Percentiles rank a stretch among this genome's conserved stretches.
These are phyloP conservation scores for Melanotus villosus DNA, from an alignment of 2,888 invertebrate species.

Conservation along the genomic window DNA sequence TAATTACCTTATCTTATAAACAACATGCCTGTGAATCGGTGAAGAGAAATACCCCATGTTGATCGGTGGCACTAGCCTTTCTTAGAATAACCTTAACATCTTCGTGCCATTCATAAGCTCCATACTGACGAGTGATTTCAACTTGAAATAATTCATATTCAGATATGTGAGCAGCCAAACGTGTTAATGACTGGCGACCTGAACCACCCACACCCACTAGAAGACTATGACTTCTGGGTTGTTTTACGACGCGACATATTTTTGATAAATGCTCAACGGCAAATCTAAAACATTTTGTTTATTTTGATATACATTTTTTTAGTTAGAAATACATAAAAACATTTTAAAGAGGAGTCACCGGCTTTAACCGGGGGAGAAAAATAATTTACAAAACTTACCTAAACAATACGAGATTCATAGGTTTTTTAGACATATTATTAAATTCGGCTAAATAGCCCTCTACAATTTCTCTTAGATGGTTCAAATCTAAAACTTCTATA, in stretches of 20 bases:
- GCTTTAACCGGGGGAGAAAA: too few relatives aligned
- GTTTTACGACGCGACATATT: conserved; percentile 91
- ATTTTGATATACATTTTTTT: too few relatives aligned
- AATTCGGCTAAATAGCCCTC: conserved; percentile 92
- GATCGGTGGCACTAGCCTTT: conserved; percentile 87
- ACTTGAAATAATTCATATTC: conserved; percentile 95
- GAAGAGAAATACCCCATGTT: conserved; percentile 91
- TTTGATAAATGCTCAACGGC: conserved; percentile 95
- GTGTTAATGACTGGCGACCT: conserved; percentile 91
- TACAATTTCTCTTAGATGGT: conserved; percentile 84
- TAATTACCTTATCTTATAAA: neutral
- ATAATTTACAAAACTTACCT: conserved; percentile 76
- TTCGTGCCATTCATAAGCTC: conserved; percentile 90
- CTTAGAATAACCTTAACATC: conserved; percentile 87
- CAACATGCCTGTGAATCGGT: conserved; percentile 85
- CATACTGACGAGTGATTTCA: conserved; percentile 91
- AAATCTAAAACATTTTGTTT: conserved; percentile 81
- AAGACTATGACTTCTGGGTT: conserved; percentile 91
- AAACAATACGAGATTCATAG: conserved; percentile 95
- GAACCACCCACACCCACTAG: conserved; percentile 95
- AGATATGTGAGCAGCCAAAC: conserved; percentile 92
- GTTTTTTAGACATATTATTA: conserved; percentile 96
- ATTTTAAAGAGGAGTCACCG: too few relatives aligned
- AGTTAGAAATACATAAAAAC: too few relatives aligned
- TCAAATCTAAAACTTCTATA: conserved; percentile 88